phyloP scores from a whole-genome alignment of 1,140 invertebrate genomes.

The Temnothorax nylanderi region DNA sequence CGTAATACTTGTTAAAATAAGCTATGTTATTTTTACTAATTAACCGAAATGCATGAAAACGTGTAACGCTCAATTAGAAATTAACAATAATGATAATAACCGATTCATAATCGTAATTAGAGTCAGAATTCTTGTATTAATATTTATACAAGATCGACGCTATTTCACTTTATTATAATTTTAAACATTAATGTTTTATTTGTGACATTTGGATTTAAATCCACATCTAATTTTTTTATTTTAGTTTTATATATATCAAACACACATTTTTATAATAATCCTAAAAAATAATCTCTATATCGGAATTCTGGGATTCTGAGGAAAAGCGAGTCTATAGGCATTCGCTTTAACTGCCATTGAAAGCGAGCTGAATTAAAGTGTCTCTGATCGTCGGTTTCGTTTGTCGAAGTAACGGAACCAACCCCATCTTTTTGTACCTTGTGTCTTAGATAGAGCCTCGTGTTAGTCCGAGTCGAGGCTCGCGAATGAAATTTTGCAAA shows the following conservation, averaged over 20 bases:
- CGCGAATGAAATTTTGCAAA: slow-evolving; percentile 68
- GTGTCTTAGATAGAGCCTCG: slow-evolving; percentile 57
- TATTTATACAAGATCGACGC: not conserved
- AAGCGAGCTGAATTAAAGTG: not conserved
- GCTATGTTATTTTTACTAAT: not conserved
- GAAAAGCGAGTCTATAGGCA: not conserved
- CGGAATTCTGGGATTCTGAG: not conserved
- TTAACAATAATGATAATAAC: not conserved
- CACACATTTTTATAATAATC: not conserved
- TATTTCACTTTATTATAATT: not conserved
- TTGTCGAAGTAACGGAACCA: slow-evolving; percentile 30
- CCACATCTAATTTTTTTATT: not conserved
- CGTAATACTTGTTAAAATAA: not conserved
- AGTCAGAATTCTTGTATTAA: not conserved
- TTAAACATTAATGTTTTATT: not conserved
- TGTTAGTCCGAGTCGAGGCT: slow-evolving; percentile 58
- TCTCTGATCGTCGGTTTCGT: slow-evolving; percentile 58
- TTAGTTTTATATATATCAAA: not conserved
- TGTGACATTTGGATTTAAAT: not conserved
- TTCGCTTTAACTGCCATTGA: slow-evolving; percentile 39
- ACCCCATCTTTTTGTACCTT: slow-evolving; percentile 68
- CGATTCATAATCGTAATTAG: not conserved
- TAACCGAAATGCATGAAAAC: not conserved
- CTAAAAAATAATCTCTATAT: not conserved
- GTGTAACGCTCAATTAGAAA: not conserved